Base-by-base conservation (phyloP, 2,797 vertebrate species). In the Coccyzus lansbergi region DNA sequence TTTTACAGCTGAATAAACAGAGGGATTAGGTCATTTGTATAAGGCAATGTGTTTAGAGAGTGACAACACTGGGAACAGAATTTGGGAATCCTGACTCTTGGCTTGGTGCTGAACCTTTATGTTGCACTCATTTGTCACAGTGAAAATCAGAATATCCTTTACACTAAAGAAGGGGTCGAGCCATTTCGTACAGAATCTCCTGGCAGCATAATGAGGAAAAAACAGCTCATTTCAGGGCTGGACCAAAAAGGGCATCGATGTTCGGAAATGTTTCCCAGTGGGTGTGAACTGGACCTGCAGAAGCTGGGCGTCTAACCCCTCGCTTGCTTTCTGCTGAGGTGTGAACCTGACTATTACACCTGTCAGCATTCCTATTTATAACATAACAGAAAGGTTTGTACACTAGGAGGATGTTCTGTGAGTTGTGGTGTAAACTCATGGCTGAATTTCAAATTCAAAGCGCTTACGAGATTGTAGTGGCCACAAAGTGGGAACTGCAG, bases 1-100 rank as follows among this genome's bases (percentile, higher is more conserved):
- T 90, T 92, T 95, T 86, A 81, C 94, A 94, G 91, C 92, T 97
- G 95, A 94, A 91, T 70, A 94, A 95, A 95, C 83, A 93, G 72
- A 91, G 40, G 75, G 60, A 92, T 96, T 76, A 93, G 59, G 80
- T 88, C 29, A 94, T 84, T 84, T 19, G 0, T 91, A 75, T 86
- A 90, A 86, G 69, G 59, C 56, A 65, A 15, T 31, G 56, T 59
- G 40, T 71, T 92, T 29, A 63, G 69, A 89, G 38, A 71, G 70
- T 76, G 82, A 81, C 93, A 95, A 49, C 67, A 34, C 59, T 82
- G 69, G 48, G 52, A 84, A 49, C 44, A 77, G 59, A 72, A 59
- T 76, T 92, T 79, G 4, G 5, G 67, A 82, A 85, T 79, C 82
- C 65, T 52, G 18, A 52, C 40, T 82, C 33, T 31, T 53, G n/a